Evolutionary conservation across 1,140 invertebrate genomes (phyloP).

Genomic region (Drosophila santomea): DNA sequence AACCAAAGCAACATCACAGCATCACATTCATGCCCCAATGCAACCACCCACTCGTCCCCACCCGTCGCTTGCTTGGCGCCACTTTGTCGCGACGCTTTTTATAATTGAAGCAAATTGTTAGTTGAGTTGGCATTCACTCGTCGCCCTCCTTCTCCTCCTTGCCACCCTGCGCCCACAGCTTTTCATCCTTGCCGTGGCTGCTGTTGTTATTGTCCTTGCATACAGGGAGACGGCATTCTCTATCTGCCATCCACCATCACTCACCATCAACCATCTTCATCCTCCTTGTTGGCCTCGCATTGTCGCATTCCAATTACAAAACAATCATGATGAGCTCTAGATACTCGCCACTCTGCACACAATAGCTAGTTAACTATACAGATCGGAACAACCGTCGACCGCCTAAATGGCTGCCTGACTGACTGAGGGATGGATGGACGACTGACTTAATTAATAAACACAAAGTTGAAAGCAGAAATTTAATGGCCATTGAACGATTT

Average conservation of each 20-base stretch:
- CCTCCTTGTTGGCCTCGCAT: constrained; percentile 42
- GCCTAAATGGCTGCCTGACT: constrained; percentile 2
- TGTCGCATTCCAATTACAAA: constrained; percentile 81
- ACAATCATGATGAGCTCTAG: constrained; percentile 77
- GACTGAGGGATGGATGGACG: constrained; percentile 1
- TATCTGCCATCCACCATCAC: background rate
- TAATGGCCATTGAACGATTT: background rate
- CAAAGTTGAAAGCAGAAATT: constrained; percentile 9
- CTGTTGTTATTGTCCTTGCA: constrained; percentile 54
- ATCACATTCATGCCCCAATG: constrained; percentile 28
- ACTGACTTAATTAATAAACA: constrained; percentile 5
- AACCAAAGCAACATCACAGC: constrained; percentile 28
- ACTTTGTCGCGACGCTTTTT: constrained; percentile 83
- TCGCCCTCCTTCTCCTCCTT: constrained; percentile 17
- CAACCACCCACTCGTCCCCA: constrained; percentile 33
- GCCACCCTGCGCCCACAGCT: background rate
- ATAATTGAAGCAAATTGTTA: constrained; percentile 83
- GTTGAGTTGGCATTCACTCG: constrained; percentile 74
- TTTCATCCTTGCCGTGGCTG: constrained; percentile 11
- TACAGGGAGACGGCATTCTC: constrained; percentile 54
- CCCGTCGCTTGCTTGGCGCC: constrained; percentile 67
- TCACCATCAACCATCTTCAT: background rate
- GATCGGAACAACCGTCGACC: constrained; percentile 6
- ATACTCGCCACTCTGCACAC: constrained; percentile 55
- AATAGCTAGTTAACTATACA: constrained; percentile 55